phyloP scores from a whole-genome alignment of 2,113 vertebrate genomes.

The Syrmaticus mikado region DNA sequence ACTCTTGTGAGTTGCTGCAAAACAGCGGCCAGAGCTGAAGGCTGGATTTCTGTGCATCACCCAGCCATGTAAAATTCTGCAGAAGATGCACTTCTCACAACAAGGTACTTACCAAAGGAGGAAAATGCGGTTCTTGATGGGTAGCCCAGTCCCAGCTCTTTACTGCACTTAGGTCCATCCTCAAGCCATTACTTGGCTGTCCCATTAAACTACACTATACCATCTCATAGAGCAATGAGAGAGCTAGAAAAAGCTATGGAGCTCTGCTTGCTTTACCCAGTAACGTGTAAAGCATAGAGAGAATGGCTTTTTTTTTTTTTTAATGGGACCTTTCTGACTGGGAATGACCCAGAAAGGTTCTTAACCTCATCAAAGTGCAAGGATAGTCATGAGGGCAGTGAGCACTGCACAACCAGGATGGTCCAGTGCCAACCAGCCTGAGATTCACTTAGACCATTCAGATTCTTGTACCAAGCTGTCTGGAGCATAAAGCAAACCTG shows the following conservation, averaged over 20 bases:
- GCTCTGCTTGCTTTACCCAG: neutral
- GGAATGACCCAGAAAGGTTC: neutral
- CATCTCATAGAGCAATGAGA: neutral
- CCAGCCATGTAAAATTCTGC: accelerated
- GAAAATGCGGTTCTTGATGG: neutral
- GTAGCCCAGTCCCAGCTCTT: neutral
- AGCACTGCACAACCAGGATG: neutral
- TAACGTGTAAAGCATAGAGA: neutral
- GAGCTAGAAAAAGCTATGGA: neutral
- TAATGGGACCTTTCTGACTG: neutral
- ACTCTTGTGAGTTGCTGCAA: neutral
- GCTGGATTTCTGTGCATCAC: neutral
- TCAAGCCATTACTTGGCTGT: neutral
- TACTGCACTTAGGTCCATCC: neutral
- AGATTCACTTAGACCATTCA: neutral
- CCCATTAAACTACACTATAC: neutral
- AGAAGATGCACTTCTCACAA: neutral
- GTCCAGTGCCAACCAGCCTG: neutral
- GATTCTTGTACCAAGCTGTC: neutral
- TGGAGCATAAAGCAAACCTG: constrained; percentile 44
- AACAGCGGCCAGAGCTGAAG: neutral
- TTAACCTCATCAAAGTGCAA: neutral
- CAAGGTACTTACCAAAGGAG: too few species aligned
- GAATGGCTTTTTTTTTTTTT: neutral
- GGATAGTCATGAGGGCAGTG: neutral